Evolutionary conservation across 2,797 vertebrate species (phyloP).

Genomic region (Lepilemur septentrionalis): DNA sequence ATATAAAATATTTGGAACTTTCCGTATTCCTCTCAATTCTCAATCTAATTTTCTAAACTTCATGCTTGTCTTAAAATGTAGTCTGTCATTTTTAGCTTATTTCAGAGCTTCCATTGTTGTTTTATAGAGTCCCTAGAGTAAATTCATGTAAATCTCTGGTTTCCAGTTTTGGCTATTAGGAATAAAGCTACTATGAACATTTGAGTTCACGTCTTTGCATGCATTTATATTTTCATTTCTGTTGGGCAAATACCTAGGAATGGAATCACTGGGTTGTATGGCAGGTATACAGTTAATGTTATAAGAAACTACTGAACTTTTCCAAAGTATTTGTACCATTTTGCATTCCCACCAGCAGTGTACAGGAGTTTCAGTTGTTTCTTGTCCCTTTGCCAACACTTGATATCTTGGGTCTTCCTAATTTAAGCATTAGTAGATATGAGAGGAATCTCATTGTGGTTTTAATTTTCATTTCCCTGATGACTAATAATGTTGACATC

Average conservation of each 20-base stretch:
- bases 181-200: not conserved
- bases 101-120: conserved; percentile 93
- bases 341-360: not conserved
- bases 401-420: not conserved
- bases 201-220: not conserved
- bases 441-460: not conserved
- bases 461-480: conserved; percentile 3
- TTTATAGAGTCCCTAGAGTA: conserved; percentile 96
- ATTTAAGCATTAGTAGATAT: not conserved
- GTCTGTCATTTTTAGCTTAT: conserved; percentile 93
- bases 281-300: not conserved
- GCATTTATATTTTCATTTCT: conserved; percentile 33
- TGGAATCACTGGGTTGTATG: not conserved
- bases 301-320: not conserved
- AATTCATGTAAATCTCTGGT: conserved; percentile 90
- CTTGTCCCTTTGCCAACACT: not conserved
- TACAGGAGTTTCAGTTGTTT: not conserved
- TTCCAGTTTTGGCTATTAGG: not conserved
- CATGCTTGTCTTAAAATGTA: conserved; percentile 95
- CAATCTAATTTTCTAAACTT: conserved; percentile 95
- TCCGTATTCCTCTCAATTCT: conserved; percentile 93
- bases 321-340: not conserved
- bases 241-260: not conserved
- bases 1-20: conserved; percentile 95
- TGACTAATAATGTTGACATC: not conserved